Conservation (phyloP, 2,888 invertebrate genomes). For the Phortica okadai region DNA sequence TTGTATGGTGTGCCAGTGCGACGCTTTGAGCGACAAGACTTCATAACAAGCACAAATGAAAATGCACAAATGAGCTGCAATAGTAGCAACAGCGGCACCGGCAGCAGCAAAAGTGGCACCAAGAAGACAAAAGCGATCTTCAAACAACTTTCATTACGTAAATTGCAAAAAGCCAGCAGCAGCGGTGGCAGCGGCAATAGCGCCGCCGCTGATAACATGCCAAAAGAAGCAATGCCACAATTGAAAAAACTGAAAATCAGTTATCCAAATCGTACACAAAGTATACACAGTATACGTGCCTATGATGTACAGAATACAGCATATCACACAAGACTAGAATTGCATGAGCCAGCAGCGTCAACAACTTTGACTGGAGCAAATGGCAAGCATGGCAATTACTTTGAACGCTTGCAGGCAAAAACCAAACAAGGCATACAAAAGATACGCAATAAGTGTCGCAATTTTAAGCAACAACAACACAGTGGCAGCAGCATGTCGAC, state of each 20-base stretch:
- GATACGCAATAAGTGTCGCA: slow-evolving; percentile 74
- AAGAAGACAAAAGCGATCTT: slow-evolving; percentile 54
- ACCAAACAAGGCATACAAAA: slow-evolving; percentile 73
- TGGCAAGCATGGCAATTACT: slow-evolving; percentile 65
- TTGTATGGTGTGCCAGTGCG: slow-evolving; percentile 70
- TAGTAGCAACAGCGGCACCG: slow-evolving; percentile 17
- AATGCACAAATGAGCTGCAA: not conserved
- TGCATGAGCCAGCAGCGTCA: slow-evolving; percentile 9
- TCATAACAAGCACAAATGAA: slow-evolving; percentile 39
- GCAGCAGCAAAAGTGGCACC: slow-evolving; percentile 44
- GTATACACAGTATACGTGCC: slow-evolving; percentile 63
- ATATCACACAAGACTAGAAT: slow-evolving; percentile 48
- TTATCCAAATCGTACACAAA: slow-evolving; percentile 75
- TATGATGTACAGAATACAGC: slow-evolving; percentile 59
- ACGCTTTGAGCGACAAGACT: slow-evolving; percentile 74
- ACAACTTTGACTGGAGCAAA: not conserved
- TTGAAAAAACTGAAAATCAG: slow-evolving; percentile 72
- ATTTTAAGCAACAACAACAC: slow-evolving; percentile 60
- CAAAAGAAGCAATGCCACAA: slow-evolving; percentile 55
- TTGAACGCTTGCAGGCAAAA: slow-evolving; percentile 74
- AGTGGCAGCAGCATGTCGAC: slow-evolving; percentile 25
- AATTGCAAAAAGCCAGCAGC: slow-evolving; percentile 54
- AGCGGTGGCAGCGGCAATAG: slow-evolving; percentile 32
- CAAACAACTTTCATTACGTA: slow-evolving; percentile 69
- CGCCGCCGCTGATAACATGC: not conserved